A percentile compares a stretch with the other conserved stretches of the same genome.
Conservation (phyloP, 2,113 vertebrate species). For the Emydocephalus ijimae region DNA sequence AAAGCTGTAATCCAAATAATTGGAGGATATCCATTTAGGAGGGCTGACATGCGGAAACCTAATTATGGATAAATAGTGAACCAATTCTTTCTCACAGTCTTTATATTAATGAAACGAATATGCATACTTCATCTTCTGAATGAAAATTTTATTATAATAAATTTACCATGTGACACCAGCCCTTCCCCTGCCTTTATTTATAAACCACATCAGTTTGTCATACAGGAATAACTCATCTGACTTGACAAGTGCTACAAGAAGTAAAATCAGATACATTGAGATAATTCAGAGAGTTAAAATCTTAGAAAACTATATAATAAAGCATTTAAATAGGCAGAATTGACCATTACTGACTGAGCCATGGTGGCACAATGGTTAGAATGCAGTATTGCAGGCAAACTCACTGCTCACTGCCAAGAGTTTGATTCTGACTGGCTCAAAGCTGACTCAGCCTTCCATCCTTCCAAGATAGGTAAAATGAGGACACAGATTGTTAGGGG, state of each 20-base stretch:
- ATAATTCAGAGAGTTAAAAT: background rate
- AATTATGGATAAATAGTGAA: background rate
- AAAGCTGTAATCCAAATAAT: background rate
- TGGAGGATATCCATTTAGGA: background rate
- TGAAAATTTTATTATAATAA: background rate
- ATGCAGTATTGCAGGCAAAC: too few relatives aligned
- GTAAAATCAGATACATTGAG: background rate
- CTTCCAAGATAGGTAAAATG: too few relatives aligned
- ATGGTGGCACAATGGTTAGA: background rate
- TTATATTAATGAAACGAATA: background rate
- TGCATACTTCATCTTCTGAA: conserved; percentile 20
- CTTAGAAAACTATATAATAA: background rate
- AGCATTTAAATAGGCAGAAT: background rate
- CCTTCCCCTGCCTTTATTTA: conserved; percentile 72
- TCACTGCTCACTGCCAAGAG: too few relatives aligned
- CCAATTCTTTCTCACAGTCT: background rate
- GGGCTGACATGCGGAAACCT: background rate
- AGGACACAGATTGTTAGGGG: too few relatives aligned
- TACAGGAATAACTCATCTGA: conserved; percentile 70
- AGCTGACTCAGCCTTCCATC: too few relatives aligned
- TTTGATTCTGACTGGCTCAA: too few relatives aligned
- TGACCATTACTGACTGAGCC: background rate
- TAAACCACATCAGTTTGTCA: conserved; percentile 66
- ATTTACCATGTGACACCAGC: conserved; percentile 75
- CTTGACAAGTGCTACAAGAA: conserved; percentile 64